phyloP scores from a whole-genome alignment of 2,113 vertebrate species.

The Sceloporus undulatus region DNA sequence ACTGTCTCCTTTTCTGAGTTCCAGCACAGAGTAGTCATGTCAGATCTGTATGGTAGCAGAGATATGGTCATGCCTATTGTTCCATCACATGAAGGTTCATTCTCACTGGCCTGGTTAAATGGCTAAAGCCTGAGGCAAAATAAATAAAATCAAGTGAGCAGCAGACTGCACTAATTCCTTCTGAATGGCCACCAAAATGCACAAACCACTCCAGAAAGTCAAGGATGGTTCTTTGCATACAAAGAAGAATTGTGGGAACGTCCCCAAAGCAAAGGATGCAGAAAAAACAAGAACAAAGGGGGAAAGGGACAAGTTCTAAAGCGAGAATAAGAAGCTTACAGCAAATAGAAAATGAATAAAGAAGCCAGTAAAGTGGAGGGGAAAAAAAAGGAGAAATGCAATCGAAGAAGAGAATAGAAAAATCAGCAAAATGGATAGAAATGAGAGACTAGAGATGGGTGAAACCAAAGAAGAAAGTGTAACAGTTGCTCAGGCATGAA shows the following conservation, averaged over 20 bases:
- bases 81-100: neutral
- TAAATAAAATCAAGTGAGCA: neutral
- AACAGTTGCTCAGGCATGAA: neutral
- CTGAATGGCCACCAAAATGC: neutral
- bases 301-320: neutral
- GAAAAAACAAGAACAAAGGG: neutral
- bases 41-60: neutral
- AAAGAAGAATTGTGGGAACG: neutral
- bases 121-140: neutral
- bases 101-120: neutral
- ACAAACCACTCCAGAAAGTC: neutral
- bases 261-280: no score
- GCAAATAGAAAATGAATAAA: neutral
- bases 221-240: neutral
- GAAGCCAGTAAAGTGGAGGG: neutral
- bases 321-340: neutral
- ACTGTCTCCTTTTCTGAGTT: neutral
- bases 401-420: neutral
- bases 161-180: neutral
- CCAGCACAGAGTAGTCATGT: neutral
- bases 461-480: rapidly evolving
- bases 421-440: neutral
- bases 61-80: neutral
- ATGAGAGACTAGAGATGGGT: neutral
- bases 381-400: neutral